Conservation (phyloP, 1,140 invertebrate genomes). For the Bradysia coprophila region DNA sequence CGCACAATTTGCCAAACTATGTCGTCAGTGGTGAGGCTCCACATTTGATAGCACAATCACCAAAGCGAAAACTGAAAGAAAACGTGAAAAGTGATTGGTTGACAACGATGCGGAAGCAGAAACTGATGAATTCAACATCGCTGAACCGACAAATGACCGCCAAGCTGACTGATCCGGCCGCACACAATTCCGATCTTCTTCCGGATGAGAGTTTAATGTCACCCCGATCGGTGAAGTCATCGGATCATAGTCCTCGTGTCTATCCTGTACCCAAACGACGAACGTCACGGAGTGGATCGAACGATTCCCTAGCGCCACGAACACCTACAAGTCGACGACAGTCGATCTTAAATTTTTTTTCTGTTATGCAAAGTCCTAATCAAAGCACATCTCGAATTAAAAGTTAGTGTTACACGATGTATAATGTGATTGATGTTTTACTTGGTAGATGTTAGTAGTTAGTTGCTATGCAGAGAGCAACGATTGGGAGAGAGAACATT, state of each 20-base stretch:
- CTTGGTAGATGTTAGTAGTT: too few relatives aligned
- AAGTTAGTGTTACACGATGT: too few relatives aligned
- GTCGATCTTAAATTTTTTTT: conserved; percentile 18
- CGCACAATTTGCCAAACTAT: conserved; percentile 56
- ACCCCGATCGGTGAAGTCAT: conserved; percentile 14
- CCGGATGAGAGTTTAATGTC: conserved; percentile 6
- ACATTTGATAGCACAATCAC: conserved; percentile 46
- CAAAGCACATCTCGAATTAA: too few relatives aligned
- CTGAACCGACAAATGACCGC: conserved; percentile 11
- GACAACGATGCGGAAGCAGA: conserved; percentile 43
- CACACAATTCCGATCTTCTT: conserved; percentile 8
- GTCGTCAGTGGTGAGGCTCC: conserved; percentile 55
- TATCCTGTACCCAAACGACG: conserved; percentile 12
- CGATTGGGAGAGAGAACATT: too few relatives aligned
- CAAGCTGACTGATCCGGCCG: conserved; percentile 2
- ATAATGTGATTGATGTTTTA: too few relatives aligned
- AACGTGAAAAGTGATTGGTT: conserved; percentile 56
- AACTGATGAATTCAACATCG: conserved; percentile 15
- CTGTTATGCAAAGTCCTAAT: conserved; percentile 6
- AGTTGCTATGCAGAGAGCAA: too few relatives aligned
- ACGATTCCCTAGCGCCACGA: conserved; percentile 12
- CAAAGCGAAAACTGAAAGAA: conserved; percentile 36
- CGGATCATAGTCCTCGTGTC: conserved; percentile 13
- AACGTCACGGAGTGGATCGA: conserved; percentile 10
- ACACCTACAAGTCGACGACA: conserved; percentile 19